A percentile compares a stretch with the other conserved stretches of the same genome.
Conservation (phyloP, 1,140 invertebrate genomes). For the Drosophila carrolli region DNA sequence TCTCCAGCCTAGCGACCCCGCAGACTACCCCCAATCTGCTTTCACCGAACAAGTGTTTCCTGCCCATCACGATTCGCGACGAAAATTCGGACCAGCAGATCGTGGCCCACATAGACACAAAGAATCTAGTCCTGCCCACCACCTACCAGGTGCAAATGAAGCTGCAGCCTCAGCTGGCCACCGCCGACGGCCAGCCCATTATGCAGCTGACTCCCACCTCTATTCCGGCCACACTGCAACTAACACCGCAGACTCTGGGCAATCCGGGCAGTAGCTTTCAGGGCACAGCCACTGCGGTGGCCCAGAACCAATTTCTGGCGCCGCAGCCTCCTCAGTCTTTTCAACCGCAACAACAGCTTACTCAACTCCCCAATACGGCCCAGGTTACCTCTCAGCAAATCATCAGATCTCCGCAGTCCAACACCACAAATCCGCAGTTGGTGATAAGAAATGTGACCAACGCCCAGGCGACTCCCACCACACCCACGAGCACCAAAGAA, state of each 20-base stretch:
- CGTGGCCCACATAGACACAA: constrained; percentile 83
- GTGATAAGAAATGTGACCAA: constrained; percentile 56
- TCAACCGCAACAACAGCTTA: constrained; percentile 28
- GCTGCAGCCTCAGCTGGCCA: constrained; percentile 78
- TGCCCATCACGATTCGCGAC: constrained; percentile 82
- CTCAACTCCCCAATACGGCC: constrained; percentile 23
- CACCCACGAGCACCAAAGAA: constrained; percentile 17
- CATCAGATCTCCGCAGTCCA: constrained; percentile 51
- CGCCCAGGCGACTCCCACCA: constrained; percentile 4
- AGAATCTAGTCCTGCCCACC: constrained; percentile 79
- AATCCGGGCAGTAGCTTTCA: constrained; percentile 52
- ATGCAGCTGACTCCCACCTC: constrained; percentile 79
- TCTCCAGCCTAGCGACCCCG: constrained; percentile 50
- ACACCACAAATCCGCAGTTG: constrained; percentile 41
- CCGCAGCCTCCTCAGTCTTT: constrained; percentile 28
- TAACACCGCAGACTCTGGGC: constrained; percentile 61
- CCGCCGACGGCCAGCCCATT: constrained; percentile 80
- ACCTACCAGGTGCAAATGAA: constrained; percentile 84
- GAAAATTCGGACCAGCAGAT: constrained; percentile 83
- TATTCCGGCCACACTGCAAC: constrained; percentile 79
- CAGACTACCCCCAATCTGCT: constrained; percentile 51
- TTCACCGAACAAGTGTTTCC: constrained; percentile 81
- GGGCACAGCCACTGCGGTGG: constrained; percentile 21
- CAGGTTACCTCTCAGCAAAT: constrained; percentile 70
- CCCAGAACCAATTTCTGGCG: constrained; percentile 54